Conservation (phyloP, 2,797 vertebrate genomes). For the Rousettus madagascariensis region DNA sequence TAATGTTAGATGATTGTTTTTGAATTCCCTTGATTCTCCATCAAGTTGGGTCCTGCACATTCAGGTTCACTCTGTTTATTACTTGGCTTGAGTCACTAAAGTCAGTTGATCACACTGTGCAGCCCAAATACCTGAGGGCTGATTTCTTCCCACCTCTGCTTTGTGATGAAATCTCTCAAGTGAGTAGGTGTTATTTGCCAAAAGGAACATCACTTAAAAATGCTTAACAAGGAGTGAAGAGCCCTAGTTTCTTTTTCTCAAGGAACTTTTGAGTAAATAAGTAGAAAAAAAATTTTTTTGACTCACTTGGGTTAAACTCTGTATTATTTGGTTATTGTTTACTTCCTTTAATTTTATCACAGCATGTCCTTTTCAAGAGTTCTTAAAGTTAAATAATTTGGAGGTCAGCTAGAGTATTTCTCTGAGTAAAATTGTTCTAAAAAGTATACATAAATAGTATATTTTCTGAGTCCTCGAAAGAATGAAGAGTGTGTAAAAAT, state of each 20-base stretch:
- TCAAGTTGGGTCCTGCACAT: constrained; percentile 62
- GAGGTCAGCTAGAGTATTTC: background rate
- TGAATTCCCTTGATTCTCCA: constrained; percentile 53
- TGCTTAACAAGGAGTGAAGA: background rate
- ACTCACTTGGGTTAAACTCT: background rate
- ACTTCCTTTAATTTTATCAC: background rate
- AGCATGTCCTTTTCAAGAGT: background rate
- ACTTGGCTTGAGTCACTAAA: constrained; percentile 17
- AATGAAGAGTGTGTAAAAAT: background rate
- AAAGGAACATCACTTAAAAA: constrained; percentile 24
- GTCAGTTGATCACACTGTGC: constrained; percentile 11
- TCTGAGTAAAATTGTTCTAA: background rate
- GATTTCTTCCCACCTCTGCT: constrained; percentile 14
- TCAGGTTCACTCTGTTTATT: constrained; percentile 38
- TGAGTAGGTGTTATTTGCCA: constrained; percentile 47
- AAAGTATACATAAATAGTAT: background rate
- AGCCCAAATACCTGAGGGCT: constrained; percentile 49
- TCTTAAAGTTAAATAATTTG: constrained; percentile 15
- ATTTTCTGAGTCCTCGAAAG: background rate
- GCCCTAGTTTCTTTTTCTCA: constrained; percentile 43
- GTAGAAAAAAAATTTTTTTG: background rate
- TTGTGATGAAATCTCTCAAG: constrained; percentile 51
- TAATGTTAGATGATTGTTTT: constrained; percentile 24
- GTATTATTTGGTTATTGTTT: background rate
- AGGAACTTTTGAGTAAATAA: background rate